phyloP scores from a whole-genome alignment of 2,888 invertebrate genomes.

The Panorpa germanica region DNA sequence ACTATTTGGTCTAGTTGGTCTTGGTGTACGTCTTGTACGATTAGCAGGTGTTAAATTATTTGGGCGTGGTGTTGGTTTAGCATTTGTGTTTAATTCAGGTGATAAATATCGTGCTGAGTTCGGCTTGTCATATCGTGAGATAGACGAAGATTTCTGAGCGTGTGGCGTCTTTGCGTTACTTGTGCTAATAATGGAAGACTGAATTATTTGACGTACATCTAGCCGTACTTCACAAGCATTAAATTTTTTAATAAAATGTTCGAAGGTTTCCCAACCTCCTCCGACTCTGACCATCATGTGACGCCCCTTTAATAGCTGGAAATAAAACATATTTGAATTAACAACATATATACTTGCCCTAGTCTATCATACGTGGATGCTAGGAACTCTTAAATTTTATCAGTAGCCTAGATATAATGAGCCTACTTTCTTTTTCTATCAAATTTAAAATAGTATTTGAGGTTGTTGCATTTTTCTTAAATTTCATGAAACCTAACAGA shows the following conservation, averaged over 20 bases:
- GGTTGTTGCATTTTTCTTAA: too few species aligned
- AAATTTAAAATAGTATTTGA: too few species aligned
- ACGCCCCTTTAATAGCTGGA: constrained; percentile 69
- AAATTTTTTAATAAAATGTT: constrained; percentile 77
- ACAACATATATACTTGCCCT: too few species aligned
- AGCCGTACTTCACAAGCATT: constrained; percentile 65
- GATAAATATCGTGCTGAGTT: constrained; percentile 11
- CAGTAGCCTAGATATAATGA: too few species aligned
- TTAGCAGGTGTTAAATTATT: too few species aligned
- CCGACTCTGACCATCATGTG: constrained; percentile 94
- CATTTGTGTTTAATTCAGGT: constrained; percentile 2
- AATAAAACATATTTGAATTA: constrained; percentile 16
- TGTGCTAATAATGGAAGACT: constrained; percentile 15
- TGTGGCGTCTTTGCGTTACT: neutral
- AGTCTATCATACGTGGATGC: too few species aligned
- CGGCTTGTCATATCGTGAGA: constrained; percentile 6
- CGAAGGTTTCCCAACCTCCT: constrained; percentile 86
- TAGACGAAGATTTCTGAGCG: neutral
- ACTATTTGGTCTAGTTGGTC: too few species aligned
- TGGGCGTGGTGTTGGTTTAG: too few species aligned
- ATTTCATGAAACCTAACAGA: too few species aligned
- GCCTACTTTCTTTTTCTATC: too few species aligned
- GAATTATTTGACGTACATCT: constrained; percentile 26
- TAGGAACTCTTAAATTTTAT: too few species aligned
- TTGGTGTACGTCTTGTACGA: too few species aligned